A percentile compares a stretch with the other conserved stretches of the same genome.
Conservation (phyloP, 2,113 vertebrate genomes). For the Coryphaenoides rupestris region DNA sequence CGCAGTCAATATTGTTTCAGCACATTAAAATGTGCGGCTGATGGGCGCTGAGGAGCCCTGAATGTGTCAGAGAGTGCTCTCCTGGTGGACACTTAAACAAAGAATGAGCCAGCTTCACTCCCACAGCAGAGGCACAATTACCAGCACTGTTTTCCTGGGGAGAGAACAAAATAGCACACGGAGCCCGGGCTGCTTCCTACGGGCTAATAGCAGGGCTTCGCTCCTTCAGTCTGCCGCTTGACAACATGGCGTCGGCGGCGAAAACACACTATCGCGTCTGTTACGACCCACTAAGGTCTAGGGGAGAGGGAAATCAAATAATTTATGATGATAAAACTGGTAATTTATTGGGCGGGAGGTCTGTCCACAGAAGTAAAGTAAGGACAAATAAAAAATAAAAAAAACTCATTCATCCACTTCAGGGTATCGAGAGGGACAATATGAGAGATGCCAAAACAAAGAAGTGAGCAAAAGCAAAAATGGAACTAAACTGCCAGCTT, state of each 20-base stretch:
- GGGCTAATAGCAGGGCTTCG: conserved; percentile 58
- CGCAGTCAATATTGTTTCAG: conserved; percentile 67
- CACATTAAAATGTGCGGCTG: conserved; percentile 67
- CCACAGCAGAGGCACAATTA: conserved; percentile 69
- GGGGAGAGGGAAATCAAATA: conserved; percentile 1
- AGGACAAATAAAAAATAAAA: no score
- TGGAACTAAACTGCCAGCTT: no score
- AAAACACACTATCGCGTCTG: conserved; percentile 43
- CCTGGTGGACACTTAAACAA: conserved; percentile 72
- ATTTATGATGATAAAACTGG: no score
- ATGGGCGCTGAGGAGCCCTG: conserved; percentile 63
- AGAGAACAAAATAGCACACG: conserved; percentile 54
- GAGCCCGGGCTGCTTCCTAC: conserved; percentile 38
- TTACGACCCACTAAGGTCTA: no score
- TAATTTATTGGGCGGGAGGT: no score
- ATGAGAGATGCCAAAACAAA: no score
- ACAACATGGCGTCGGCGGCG: conserved; percentile 45
- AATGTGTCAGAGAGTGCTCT: conserved; percentile 65
- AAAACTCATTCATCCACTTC: no score
- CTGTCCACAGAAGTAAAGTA: no score
- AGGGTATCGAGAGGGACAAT: no score
- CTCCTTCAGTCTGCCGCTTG: conserved; percentile 35
- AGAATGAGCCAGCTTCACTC: conserved; percentile 53
- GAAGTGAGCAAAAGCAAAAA: no score
- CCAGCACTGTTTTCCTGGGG: conserved; percentile 56